A percentile compares a stretch with the other conserved stretches of the same genome.
These are phyloP conservation scores for Lottia gigantea DNA, from an alignment of 2,888 invertebrate genomes.

Conservation along the genomic window DNA sequence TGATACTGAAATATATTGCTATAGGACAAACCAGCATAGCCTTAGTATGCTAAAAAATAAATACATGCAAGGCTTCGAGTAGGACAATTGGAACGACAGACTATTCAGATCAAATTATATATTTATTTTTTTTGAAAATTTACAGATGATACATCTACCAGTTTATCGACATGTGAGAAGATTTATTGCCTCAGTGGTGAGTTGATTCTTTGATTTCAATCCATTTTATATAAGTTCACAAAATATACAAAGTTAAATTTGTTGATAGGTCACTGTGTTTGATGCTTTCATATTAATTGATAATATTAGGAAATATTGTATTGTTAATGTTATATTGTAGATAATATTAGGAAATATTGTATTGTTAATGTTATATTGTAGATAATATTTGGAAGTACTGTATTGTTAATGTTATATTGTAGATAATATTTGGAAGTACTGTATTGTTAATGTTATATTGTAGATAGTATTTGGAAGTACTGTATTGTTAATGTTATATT, in stretches of 20 bases:
- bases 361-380: background rate
- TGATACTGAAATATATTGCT: no score
- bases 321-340: background rate
- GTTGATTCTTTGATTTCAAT: conserved; percentile 60
- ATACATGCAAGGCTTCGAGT: no score
- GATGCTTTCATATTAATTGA: no score
- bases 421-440: conserved; percentile 19
- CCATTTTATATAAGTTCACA: no score
- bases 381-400: background rate
- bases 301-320: no score
- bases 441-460: conserved; percentile 12
- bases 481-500: conserved; percentile 10
- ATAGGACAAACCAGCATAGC: no score
- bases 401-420: conserved; percentile 17
- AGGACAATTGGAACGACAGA: no score
- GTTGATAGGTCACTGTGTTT: no score
- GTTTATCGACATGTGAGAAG: conserved; percentile 90
- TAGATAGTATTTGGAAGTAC: conserved; percentile 20
- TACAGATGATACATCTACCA: conserved; percentile 95
- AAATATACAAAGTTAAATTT: no score
- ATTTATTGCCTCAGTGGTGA: conserved; percentile 90
- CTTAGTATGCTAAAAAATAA: no score
- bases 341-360: no score
- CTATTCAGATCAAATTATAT: no score
- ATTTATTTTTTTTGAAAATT: conserved; percentile 7